Conservation (phyloP, 2,888 invertebrate species). For the Ennomos fuscantarius region DNA sequence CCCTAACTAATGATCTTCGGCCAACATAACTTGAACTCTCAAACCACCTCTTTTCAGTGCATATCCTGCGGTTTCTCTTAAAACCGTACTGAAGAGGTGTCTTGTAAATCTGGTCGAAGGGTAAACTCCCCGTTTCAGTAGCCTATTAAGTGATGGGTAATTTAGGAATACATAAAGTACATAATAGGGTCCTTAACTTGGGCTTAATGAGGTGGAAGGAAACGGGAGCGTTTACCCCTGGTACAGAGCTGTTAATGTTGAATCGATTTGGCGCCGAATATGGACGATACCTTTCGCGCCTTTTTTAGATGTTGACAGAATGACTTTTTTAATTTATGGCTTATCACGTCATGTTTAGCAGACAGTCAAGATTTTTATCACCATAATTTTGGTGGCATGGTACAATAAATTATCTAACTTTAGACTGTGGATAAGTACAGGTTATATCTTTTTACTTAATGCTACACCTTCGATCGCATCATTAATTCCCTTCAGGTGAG, state of each 20-base stretch:
- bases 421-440: no score
- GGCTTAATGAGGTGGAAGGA: slow-evolving; percentile 83
- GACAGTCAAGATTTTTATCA: no score
- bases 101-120: slow-evolving; percentile 60
- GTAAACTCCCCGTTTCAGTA: slow-evolving; percentile 68
- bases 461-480: no score
- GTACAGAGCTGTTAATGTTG: slow-evolving; percentile 60
- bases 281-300: slow-evolving; percentile 4
- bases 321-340: neutral
- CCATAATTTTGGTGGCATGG: no score
- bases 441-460: no score
- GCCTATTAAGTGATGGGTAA: slow-evolving; percentile 84
- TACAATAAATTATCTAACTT: no score
- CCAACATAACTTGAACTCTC: slow-evolving; percentile 57
- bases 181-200: slow-evolving; percentile 83
- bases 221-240: slow-evolving; percentile 75
- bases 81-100: slow-evolving; percentile 41
- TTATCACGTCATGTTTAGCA: no score
- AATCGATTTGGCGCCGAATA: slow-evolving; percentile 47
- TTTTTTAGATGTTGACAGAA: neutral
- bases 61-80: slow-evolving; percentile 3
- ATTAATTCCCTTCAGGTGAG: no score
- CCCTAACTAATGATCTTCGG: slow-evolving; percentile 63
- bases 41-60: slow-evolving; percentile 36
- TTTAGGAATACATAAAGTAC: slow-evolving; percentile 85